A percentile compares a stretch with the other conserved stretches of the same genome.
Evolutionary conservation across 1,140 invertebrate species (phyloP).

Genomic region (Carposina sasakii): DNA sequence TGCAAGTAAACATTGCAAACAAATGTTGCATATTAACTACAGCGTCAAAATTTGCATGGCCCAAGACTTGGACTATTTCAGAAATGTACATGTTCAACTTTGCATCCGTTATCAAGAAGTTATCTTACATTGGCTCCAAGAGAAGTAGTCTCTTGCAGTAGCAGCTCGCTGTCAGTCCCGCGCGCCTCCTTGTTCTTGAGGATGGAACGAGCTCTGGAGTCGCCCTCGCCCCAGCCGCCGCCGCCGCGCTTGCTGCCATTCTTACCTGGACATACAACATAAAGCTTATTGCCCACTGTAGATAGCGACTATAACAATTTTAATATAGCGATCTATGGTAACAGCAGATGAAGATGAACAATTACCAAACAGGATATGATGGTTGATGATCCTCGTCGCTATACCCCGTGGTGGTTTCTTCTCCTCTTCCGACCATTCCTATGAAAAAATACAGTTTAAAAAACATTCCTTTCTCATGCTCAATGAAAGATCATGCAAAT

Average conservation of each 20-base stretch:
- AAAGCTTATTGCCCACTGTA: background rate
- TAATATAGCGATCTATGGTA: background rate
- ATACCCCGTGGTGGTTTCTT: constrained; percentile 67
- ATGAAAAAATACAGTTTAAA: constrained; percentile 22
- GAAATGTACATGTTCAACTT: background rate
- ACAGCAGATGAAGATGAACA: background rate
- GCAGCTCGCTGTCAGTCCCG: constrained; percentile 69
- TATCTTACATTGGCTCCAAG: constrained; percentile 61
- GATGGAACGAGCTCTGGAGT: constrained; percentile 65
- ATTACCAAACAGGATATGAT: constrained; percentile 70
- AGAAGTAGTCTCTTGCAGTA: constrained; percentile 65
- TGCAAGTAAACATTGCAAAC: no score
- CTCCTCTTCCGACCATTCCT: constrained; percentile 71
- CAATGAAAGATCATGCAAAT: no score
- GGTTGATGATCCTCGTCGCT: constrained; percentile 71
- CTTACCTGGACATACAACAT: constrained; percentile 49
- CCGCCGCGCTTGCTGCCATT: constrained; percentile 60
- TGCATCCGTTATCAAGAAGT: background rate
- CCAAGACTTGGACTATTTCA: no score
- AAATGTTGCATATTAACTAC: no score
- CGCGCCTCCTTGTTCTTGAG: constrained; percentile 69
- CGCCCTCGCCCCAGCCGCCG: constrained; percentile 58
- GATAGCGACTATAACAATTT: background rate
- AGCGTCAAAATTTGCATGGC: no score
- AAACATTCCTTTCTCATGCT: no score